Conservation (phyloP, 2,888 invertebrate genomes). For the Amiota minor region DNA sequence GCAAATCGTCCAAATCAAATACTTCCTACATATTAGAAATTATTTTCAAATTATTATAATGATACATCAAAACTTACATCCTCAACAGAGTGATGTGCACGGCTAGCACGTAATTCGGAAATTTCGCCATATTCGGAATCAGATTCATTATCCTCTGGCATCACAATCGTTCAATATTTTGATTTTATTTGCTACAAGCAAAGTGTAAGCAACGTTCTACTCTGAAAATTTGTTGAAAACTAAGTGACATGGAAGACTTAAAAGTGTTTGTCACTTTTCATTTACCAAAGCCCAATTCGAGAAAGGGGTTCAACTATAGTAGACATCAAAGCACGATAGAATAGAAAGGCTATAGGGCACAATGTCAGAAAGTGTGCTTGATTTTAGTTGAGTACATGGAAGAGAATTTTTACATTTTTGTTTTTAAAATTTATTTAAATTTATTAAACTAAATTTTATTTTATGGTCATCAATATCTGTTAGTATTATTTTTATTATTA, state of each 20-base stretch:
- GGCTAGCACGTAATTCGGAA: constrained; percentile 54
- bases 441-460: constrained; percentile 40
- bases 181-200: not conserved
- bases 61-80: constrained; percentile 46
- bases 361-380: not conserved
- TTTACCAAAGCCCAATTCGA: not conserved
- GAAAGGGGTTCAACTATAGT: constrained; percentile 12
- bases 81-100: constrained; percentile 37
- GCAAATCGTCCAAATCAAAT: constrained; percentile 87
- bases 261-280: constrained; percentile 12
- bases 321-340: not conserved
- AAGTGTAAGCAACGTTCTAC: not conserved
- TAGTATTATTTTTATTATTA: too few relatives aligned
- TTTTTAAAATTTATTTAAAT: constrained; percentile 43
- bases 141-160: constrained; percentile 27
- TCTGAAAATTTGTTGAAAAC: constrained; percentile 16
- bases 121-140: constrained; percentile 58
- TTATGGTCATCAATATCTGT: constrained; percentile 7
- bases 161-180: constrained; percentile 17
- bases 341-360: not conserved
- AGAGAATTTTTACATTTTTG: not conserved
- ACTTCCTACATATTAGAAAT: constrained; percentile 60
- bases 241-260: constrained; percentile 14
- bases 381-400: constrained; percentile 9
- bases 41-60: not conserved